phyloP scores from a whole-genome alignment of 2,113 vertebrate species.

The Clarias gariepinus region DNA sequence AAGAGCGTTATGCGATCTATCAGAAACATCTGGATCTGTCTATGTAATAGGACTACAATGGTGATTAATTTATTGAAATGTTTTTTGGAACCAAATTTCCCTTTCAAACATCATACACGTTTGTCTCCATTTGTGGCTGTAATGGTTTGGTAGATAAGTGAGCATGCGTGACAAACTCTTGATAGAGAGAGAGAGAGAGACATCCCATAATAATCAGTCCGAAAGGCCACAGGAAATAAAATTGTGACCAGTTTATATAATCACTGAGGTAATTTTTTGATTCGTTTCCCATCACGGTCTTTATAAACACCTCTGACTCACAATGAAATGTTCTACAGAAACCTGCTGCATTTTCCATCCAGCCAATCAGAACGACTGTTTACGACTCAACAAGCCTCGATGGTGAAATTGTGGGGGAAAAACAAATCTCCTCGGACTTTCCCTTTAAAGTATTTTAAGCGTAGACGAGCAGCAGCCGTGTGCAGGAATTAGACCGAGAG shows the following conservation, averaged over 20 bases:
- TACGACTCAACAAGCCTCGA: neutral
- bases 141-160: neutral
- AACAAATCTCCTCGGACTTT: neutral
- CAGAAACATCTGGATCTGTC: neutral
- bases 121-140: neutral
- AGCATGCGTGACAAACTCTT: neutral
- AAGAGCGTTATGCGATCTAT: neutral
- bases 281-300: neutral
- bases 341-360: neutral
- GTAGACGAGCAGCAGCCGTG: slow-evolving; percentile 14
- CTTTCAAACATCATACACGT: neutral
- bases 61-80: neutral
- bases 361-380: neutral
- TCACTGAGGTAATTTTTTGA: neutral
- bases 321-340: neutral
- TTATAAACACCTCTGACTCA: neutral
- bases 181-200: neutral
- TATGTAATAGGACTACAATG: neutral
- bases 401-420: neutral
- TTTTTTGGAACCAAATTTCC: neutral
- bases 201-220: neutral
- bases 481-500: slow-evolving; percentile 7
- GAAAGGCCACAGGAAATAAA: neutral
- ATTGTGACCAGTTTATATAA: neutral
- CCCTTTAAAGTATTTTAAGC: slow-evolving; percentile 46